Evolutionary conservation across 2,888 invertebrate species (phyloP), one percentile per base, ranked within the genome.

Genomic region (Dryococelus australis): DNA sequence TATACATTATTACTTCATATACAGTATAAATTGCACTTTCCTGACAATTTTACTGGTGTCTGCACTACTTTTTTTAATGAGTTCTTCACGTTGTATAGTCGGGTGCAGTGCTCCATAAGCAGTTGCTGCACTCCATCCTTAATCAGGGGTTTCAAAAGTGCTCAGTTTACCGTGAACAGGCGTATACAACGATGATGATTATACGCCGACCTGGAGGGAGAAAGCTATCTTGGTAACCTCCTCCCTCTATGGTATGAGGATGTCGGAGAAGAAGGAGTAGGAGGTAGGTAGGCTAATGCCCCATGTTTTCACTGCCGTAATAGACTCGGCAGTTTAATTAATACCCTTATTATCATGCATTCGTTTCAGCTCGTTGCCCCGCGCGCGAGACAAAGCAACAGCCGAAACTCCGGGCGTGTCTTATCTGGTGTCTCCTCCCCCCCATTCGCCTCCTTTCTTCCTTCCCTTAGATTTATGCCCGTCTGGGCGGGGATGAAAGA

Each of bases 301-400:
- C n/a, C 65, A 8, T n/a, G 20, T 65, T 65, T 65, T 24, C 65
- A 16, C 65, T n/a, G 24, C 20, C 10, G 65, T 65, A 65, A 65
- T 65, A 65, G 24, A 65, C 65, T 65, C 65, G 65, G 65, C 13
- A 65, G 65, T 65, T 65, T 65, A 65, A 65, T 65, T 65, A 65
- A 65, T 6, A 65, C n/a, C 20, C 65, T 65, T 65, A 65, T 65
- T n/a, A 65, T 65, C 65, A 65, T 65, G 8, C 65, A 24, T 20
- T 51, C 51, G 51, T 51, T 65, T 65, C 65, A 20, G 20, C n/a
- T 65, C 65, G 65, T 16, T 24, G 20, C 0, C 24, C 16, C n/a
- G 16, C 24, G 20, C 65, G 24, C 65, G n/a, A 24, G 65, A 65
- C 65, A 65, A 65, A 65, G 65, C 65, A n/a, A 65, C 65, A 65